phyloP scores from a whole-genome alignment of 2,888 invertebrate species.

The Harpalus rubripes region DNA sequence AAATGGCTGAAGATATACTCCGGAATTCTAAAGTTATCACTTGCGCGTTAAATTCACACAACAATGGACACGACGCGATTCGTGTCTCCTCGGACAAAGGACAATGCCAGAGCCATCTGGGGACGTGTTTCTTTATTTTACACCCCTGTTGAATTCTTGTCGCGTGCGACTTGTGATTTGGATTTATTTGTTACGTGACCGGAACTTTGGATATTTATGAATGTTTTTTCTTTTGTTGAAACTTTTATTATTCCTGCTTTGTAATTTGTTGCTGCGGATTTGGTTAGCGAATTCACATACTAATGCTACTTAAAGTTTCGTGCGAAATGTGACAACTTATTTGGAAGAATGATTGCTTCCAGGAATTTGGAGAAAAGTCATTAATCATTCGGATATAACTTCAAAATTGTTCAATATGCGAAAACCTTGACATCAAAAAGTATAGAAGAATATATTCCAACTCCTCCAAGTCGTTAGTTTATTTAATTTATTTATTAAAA shows the following conservation, averaged over 20 bases:
- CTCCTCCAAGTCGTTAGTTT: no score
- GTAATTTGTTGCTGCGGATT: conserved; percentile 26
- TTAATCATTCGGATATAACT: background rate
- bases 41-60: conserved; percentile 6
- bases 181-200: conserved; percentile 66
- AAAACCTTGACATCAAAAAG: no score
- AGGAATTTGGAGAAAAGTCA: background rate
- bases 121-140: conserved; percentile 44
- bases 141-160: conserved; percentile 48
- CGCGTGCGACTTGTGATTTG: conserved; percentile 62
- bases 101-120: conserved; percentile 9
- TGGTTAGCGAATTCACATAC: background rate
- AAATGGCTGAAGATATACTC: background rate
- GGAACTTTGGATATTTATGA: conserved; percentile 52
- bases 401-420: background rate
- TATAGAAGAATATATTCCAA: no score
- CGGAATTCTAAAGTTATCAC: conserved; percentile 11
- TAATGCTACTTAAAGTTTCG: background rate
- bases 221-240: conserved; percentile 37
- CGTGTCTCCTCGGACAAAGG: background rate
- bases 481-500: no score
- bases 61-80: conserved; percentile 5
- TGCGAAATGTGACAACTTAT: background rate
- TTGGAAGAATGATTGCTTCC: background rate
- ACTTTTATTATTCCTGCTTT: conserved; percentile 20